phyloP scores from a whole-genome alignment of 2,113 vertebrate species.

The Cyprinus carpio region DNA sequence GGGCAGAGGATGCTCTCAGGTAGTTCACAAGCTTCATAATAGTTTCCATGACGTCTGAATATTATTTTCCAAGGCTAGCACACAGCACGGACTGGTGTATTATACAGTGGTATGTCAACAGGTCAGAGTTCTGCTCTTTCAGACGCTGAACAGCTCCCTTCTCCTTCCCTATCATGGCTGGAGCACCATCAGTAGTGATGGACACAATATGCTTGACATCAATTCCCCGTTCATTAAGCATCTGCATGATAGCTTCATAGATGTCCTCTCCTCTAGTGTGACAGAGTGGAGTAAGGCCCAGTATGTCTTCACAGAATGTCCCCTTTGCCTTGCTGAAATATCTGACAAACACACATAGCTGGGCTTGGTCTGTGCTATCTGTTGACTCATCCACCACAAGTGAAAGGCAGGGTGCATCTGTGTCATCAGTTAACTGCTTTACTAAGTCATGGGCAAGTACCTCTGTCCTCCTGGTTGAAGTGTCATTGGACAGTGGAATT shows the following conservation, averaged over 20 bases:
- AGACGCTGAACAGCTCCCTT: slow-evolving; percentile 27
- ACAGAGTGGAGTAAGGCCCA: background rate
- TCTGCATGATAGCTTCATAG: background rate
- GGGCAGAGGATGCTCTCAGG: slow-evolving; percentile 42
- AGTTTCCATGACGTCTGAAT: slow-evolving; percentile 35
- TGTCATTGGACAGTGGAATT: background rate
- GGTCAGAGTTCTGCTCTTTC: slow-evolving; percentile 29
- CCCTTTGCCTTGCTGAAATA: background rate
- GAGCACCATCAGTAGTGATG: slow-evolving; percentile 40
- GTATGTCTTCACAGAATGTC: background rate
- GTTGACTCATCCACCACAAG: background rate
- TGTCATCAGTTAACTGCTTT: background rate
- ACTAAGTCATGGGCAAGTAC: background rate
- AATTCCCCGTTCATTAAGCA: no score
- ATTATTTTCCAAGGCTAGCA: slow-evolving; percentile 33
- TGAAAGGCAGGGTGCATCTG: background rate
- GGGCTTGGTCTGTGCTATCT: background rate
- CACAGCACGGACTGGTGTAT: no score
- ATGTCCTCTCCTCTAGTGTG: background rate
- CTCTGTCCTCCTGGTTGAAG: background rate
- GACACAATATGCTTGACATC: slow-evolving; percentile 17
- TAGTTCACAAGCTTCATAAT: slow-evolving; percentile 38
- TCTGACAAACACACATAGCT: background rate
- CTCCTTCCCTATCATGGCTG: slow-evolving; percentile 34
- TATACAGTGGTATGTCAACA: no score